Evolutionary conservation across 2,888 invertebrate genomes (phyloP).

Genomic region (Lissocephala sabroskyi): DNA sequence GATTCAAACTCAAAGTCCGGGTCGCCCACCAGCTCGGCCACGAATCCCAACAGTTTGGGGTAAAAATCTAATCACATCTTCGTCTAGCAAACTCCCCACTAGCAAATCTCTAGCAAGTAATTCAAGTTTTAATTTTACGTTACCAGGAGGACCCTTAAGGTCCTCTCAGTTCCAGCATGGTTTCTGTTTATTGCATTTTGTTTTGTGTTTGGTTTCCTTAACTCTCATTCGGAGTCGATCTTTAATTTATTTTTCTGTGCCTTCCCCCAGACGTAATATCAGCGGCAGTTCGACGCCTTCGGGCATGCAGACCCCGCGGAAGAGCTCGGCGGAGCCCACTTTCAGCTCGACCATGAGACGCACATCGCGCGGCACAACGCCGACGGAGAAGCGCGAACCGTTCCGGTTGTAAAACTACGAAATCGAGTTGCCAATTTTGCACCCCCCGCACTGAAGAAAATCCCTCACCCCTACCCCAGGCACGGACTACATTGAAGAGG

Average conservation of each 20-base stretch:
- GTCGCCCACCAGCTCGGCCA: conserved; percentile 70
- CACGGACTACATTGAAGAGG: too few relatives aligned
- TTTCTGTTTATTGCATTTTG: conserved; percentile 16
- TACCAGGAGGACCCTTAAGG: too few relatives aligned
- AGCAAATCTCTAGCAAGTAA: too few relatives aligned
- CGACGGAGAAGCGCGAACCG: conserved; percentile 77
- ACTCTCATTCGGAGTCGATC: too few relatives aligned
- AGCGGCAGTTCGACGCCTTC: conserved; percentile 73
- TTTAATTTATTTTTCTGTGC: conserved; percentile 1
- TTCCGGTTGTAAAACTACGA: conserved; percentile 77
- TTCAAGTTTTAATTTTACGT: too few relatives aligned
- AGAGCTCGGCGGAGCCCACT: conserved; percentile 70
- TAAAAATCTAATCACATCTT: conserved; percentile 40
- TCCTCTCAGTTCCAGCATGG: too few relatives aligned
- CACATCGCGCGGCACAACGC: conserved; percentile 71
- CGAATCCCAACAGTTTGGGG: conserved; percentile 70
- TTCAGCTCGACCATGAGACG: conserved; percentile 67
- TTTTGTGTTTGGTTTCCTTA: conserved; percentile 3
- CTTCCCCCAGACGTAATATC: conserved; percentile 64
- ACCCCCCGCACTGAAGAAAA: conserved; percentile 20
- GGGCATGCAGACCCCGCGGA: conserved; percentile 72
- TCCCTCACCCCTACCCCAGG: not conserved
- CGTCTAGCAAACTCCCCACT: too few relatives aligned
- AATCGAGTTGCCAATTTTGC: conserved; percentile 35
- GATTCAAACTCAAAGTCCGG: conserved; percentile 67